Percentiles rank a stretch among this genome's conserved stretches.
phyloP scores from a whole-genome alignment of 2,113 vertebrate species.

The Grammomys dolichurus region DNA sequence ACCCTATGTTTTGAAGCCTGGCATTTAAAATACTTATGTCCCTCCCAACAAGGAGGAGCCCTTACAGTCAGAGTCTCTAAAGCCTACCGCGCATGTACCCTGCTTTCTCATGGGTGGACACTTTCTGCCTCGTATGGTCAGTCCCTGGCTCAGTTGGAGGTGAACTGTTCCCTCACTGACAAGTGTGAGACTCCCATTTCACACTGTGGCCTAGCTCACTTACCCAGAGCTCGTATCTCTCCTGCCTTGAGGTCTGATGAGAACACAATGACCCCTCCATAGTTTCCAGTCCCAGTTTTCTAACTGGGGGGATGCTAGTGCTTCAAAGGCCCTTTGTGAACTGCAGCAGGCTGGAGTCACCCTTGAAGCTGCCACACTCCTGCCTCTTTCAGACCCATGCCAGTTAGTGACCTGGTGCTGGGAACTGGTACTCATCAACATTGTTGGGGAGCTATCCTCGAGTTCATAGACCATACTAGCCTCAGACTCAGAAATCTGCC shows the following conservation, averaged over 20 bases:
- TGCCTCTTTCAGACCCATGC: not conserved
- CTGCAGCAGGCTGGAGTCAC: not conserved
- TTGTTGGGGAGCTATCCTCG: not conserved
- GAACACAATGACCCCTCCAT: not conserved
- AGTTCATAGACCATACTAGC: not conserved
- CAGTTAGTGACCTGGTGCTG: not conserved
- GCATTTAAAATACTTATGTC: slow-evolving; percentile 2
- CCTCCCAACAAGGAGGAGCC: slow-evolving; percentile 15
- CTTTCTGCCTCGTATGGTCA: not conserved
- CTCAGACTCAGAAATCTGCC: not conserved
- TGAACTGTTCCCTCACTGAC: not conserved
- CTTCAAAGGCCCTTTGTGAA: not conserved
- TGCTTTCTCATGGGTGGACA: not conserved
- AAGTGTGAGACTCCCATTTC: not conserved
- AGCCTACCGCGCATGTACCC: not conserved
- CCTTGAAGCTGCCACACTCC: not conserved
- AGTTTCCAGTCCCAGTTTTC: not conserved
- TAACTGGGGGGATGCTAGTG: no score
- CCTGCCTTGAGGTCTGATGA: not conserved
- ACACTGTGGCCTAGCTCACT: not conserved
- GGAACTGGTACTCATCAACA: not conserved
- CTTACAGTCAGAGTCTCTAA: slow-evolving; percentile 1
- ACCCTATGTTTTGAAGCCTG: not conserved
- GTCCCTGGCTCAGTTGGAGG: not conserved
- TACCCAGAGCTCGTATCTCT: not conserved